Percentiles rank a stretch among this genome's conserved stretches.
phyloP scores from a whole-genome alignment of 2,797 vertebrate species.

The Jordanella pulchra region DNA sequence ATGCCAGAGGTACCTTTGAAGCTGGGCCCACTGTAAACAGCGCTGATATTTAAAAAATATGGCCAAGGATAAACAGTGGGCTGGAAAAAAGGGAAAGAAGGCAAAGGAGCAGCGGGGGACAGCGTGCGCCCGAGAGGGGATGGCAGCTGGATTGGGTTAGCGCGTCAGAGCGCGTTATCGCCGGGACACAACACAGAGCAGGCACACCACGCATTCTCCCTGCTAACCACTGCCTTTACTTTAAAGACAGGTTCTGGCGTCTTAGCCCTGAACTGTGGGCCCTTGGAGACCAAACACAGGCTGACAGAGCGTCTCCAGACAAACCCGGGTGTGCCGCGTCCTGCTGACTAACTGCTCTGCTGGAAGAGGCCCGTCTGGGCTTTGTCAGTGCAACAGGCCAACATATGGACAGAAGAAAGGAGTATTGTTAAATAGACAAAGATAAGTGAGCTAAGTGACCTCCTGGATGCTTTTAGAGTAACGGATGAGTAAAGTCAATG shows the following conservation, averaged over 20 bases:
- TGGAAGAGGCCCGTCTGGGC: conserved; percentile 44
- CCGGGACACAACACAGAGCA: conserved; percentile 65
- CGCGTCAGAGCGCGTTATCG: conserved; percentile 56
- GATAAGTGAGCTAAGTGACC: conserved; percentile 15
- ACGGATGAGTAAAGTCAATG: conserved; percentile 35
- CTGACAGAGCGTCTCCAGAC: conserved; percentile 50
- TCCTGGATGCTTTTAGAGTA: conserved; percentile 23
- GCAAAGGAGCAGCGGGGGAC: conserved; percentile 23
- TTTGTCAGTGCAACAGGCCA: conserved; percentile 41
- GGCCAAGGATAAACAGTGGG: conserved; percentile 15
- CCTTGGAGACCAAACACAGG: conserved; percentile 60
- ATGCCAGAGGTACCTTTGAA: conserved; percentile 38
- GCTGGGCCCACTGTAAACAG: conserved; percentile 26
- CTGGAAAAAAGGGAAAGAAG: neutral
- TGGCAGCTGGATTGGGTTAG: conserved; percentile 70
- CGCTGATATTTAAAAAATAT: conserved; percentile 6
- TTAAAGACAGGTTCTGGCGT: conserved; percentile 63
- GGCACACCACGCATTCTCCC: conserved; percentile 34
- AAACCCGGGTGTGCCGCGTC: conserved; percentile 30
- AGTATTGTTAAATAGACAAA: conserved; percentile 34
- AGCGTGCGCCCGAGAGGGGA: conserved; percentile 17
- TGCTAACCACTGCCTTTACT: conserved; percentile 45
- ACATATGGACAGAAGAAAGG: conserved; percentile 28
- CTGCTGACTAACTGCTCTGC: conserved; percentile 28
- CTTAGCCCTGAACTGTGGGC: conserved; percentile 51